Percentiles rank a stretch among this genome's conserved stretches.
These are phyloP conservation scores for Stenoptilia bipunctidactyla DNA, from an alignment of 2,888 invertebrate species.

Conservation along the genomic window DNA sequence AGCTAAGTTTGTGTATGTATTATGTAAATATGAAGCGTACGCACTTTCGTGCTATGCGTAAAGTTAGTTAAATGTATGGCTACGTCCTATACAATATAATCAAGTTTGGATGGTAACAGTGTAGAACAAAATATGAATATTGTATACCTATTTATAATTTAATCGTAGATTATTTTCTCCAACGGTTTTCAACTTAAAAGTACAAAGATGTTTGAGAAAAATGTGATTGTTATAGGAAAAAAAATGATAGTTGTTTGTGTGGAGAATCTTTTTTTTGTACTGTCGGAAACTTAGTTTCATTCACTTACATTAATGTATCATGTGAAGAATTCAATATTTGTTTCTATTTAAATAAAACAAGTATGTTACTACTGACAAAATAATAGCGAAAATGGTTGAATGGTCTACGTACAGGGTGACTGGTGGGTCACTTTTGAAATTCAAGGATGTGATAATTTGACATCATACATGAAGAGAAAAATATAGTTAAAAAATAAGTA, in stretches of 20 bases:
- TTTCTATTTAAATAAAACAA: too few species aligned
- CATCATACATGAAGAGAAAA: too few species aligned
- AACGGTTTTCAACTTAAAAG: slow-evolving; percentile 49
- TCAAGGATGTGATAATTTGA: too few species aligned
- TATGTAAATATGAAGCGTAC: neutral
- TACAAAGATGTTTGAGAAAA: slow-evolving; percentile 37
- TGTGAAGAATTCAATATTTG: too few species aligned
- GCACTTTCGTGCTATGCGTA: neutral
- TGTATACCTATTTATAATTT: slow-evolving; percentile 43
- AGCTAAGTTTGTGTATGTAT: slow-evolving; percentile 1
- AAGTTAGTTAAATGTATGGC: neutral
- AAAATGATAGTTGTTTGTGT: slow-evolving; percentile 20
- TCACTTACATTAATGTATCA: too few species aligned
- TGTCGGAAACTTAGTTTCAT: neutral
- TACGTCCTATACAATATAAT: slow-evolving; percentile 6
- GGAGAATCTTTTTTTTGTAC: neutral
- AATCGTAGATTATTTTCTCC: slow-evolving; percentile 44
- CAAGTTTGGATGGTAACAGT: slow-evolving; percentile 4
- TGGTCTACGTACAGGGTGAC: too few species aligned
- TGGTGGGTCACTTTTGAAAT: too few species aligned
- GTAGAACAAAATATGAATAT: slow-evolving; percentile 13
- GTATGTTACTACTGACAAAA: too few species aligned
- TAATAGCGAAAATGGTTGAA: too few species aligned
- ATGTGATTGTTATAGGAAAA: slow-evolving; percentile 5
- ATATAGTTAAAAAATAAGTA: too few species aligned